A percentile compares a stretch with the other conserved stretches of the same genome.
These are phyloP conservation scores for Lateolabrax maculatus DNA, from an alignment of 2,797 vertebrate species.

Conservation along the genomic window DNA sequence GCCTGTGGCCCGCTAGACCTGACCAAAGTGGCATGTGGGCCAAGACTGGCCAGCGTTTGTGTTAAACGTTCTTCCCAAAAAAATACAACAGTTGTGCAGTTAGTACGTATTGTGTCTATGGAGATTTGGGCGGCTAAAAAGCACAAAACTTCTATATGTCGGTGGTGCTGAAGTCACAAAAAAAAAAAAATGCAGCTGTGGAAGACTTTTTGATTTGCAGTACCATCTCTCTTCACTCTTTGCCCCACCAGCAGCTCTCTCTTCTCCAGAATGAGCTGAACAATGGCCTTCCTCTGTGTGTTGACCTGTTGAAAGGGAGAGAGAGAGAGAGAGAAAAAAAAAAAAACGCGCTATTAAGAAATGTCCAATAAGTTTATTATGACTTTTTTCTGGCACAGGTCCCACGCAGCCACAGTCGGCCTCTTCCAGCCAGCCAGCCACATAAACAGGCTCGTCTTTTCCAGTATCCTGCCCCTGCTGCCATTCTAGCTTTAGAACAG, in stretches of 20 bases:
- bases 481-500: conserved; percentile 69
- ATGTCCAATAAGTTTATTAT: conserved; percentile 61
- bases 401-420: conserved; percentile 63
- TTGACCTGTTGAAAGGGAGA: conserved; percentile 81
- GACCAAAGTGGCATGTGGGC: conserved; percentile 82
- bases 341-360: conserved; percentile 52
- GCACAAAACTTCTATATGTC: conserved; percentile 1
- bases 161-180: conserved; percentile 13
- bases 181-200: conserved; percentile 37
- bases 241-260: conserved; percentile 85
- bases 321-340: too few relatives aligned
- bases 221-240: conserved; percentile 87
- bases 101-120: conserved; percentile 70
- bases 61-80: conserved; percentile 75
- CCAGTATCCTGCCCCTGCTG: conserved; percentile 66
- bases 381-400: conserved; percentile 60
- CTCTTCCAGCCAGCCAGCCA: conserved; percentile 69
- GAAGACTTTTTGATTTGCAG: conserved; percentile 23
- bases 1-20: conserved; percentile 75
- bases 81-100: conserved; percentile 53
- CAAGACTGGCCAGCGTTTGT: conserved; percentile 71
- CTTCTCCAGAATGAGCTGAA: conserved; percentile 89
- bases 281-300: conserved; percentile 87
- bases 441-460: conserved; percentile 74
- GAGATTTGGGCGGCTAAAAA: conserved; percentile 46